These are phyloP conservation scores for Dasyornis broadbenti DNA, from an alignment of 2,113 vertebrate genomes.

Conservation along the genomic window DNA sequence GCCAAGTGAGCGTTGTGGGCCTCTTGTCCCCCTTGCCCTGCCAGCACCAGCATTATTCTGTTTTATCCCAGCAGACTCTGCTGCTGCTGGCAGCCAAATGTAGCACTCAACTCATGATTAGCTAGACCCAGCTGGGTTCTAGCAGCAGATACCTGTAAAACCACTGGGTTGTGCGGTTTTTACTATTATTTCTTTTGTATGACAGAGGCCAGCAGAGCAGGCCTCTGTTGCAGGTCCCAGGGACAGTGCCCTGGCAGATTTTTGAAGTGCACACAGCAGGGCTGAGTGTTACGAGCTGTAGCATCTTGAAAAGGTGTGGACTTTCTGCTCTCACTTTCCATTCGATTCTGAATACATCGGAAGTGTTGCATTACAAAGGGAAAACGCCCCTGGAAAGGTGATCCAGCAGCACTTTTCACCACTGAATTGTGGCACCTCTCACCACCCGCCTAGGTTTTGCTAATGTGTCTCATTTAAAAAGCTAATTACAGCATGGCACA, in stretches of 20 bases:
- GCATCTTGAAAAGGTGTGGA: background rate
- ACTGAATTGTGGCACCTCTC: background rate
- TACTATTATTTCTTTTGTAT: background rate
- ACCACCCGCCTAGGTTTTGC: background rate
- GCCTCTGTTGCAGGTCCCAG: background rate
- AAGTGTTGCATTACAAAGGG: background rate
- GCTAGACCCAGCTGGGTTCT: background rate
- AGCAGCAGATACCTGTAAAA: background rate
- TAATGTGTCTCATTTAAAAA: background rate
- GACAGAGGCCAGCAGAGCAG: background rate
- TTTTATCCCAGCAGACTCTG: background rate
- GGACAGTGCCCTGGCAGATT: background rate
- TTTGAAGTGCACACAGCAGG: background rate
- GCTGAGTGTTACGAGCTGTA: background rate
- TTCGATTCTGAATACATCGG: fast-evolving
- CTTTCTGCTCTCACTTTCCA: background rate
- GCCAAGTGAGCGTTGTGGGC: background rate
- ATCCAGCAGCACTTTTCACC: background rate
- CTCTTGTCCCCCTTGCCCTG: background rate
- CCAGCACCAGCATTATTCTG: background rate
- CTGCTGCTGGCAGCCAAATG: background rate
- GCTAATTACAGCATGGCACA: background rate
- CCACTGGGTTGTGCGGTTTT: background rate
- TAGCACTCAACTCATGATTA: background rate
- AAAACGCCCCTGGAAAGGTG: background rate